Evolutionary conservation across 2,888 invertebrate genomes (phyloP).

Genomic region (Rosalia funebris): DNA sequence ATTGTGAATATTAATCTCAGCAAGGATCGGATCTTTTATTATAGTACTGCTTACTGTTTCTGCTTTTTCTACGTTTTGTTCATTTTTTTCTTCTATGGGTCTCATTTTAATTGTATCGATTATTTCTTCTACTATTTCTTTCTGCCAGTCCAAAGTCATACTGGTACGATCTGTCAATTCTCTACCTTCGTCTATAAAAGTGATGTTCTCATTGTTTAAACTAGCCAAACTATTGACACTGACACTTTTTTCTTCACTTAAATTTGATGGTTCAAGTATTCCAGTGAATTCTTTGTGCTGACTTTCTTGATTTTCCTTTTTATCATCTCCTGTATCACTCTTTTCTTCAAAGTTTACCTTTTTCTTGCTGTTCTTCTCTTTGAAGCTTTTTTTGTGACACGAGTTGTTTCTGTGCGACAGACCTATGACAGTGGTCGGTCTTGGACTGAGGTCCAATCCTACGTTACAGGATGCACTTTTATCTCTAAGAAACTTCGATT

Average conservation of each 20-base stretch:
- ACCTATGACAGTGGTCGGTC: slow-evolving; percentile 71
- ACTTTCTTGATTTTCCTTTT: slow-evolving; percentile 32
- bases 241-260: slow-evolving; percentile 59
- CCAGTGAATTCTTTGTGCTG: slow-evolving; percentile 20
- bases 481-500: slow-evolving; percentile 72
- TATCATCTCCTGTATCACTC: slow-evolving; percentile 41
- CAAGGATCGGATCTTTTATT: slow-evolving; percentile 53
- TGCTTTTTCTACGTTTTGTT: slow-evolving; percentile 16
- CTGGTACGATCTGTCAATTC: slow-evolving; percentile 62
- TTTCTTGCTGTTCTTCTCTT: slow-evolving; percentile 55
- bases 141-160: slow-evolving; percentile 58
- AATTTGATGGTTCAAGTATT: slow-evolving; percentile 44
- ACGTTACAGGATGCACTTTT: slow-evolving; percentile 83
- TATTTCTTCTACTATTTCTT: slow-evolving; percentile 55
- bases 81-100: slow-evolving; percentile 29
- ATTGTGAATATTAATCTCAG: slow-evolving; percentile 60
- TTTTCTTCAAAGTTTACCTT: slow-evolving; percentile 59
- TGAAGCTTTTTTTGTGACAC: slow-evolving; percentile 56
- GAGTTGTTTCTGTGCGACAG: slow-evolving; percentile 46
- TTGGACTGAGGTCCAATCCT: slow-evolving; percentile 75
- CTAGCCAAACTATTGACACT: slow-evolving; percentile 61
- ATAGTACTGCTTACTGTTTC: not conserved
- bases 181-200: slow-evolving; percentile 61
- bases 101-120: slow-evolving; percentile 48
- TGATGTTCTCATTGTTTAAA: slow-evolving; percentile 59